phyloP scores from a whole-genome alignment of 2,113 vertebrate species.

The Origma solitaria region DNA sequence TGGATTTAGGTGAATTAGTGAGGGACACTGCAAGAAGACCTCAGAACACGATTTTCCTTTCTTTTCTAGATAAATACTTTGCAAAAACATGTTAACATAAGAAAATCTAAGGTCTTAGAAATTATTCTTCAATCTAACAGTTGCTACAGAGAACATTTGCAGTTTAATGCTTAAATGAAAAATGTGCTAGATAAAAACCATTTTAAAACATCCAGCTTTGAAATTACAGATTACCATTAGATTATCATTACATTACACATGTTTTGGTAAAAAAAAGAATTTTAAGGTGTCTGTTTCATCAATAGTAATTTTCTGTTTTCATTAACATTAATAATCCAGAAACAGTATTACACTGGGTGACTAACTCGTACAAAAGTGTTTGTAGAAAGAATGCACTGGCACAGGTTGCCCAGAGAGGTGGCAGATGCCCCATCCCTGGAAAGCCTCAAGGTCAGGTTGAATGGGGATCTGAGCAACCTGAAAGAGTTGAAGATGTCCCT shows the following conservation, averaged over 20 bases:
- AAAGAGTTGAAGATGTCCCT: background rate
- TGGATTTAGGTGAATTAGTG: background rate
- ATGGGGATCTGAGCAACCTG: background rate
- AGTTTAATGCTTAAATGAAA: background rate
- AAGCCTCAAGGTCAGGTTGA: background rate
- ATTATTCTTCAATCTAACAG: background rate
- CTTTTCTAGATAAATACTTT: background rate
- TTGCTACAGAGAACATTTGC: background rate
- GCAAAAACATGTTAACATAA: background rate
- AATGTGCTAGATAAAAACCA: background rate
- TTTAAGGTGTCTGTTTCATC: background rate
- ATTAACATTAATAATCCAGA: background rate
- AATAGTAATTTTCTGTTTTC: background rate
- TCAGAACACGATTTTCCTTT: background rate
- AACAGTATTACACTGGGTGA: background rate
- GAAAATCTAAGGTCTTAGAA: background rate
- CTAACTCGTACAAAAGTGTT: background rate
- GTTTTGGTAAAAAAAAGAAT: background rate
- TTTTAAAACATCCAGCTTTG: background rate
- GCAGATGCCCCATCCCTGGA: background rate
- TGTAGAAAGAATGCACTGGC: background rate
- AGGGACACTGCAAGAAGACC: background rate
- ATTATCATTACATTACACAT: background rate
- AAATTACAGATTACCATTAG: background rate
- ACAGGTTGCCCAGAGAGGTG: background rate